phyloP scores from a whole-genome alignment of 2,888 invertebrate genomes.

The Deilephila elpenor region DNA sequence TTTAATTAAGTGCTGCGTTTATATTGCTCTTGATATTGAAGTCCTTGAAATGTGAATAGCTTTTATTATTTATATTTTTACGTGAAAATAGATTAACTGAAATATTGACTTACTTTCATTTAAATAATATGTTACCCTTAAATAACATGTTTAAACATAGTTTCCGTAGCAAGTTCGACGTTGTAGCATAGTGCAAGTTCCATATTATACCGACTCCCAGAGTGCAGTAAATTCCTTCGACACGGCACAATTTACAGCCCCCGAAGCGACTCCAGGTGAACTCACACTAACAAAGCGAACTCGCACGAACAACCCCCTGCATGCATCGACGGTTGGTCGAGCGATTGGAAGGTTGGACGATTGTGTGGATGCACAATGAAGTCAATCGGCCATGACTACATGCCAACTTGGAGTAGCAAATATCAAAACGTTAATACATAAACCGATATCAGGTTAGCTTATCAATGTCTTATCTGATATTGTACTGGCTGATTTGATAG shows the following conservation, averaged over 20 bases:
- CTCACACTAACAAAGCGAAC: neutral
- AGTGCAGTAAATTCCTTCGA: neutral
- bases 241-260: neutral
- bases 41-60: neutral
- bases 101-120: neutral
- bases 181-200: neutral
- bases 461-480: constrained; percentile 13
- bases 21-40: neutral
- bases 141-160: neutral
- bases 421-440: neutral
- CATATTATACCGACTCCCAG: neutral
- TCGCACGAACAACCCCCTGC: neutral
- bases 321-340: constrained; percentile 8
- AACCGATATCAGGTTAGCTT: neutral
- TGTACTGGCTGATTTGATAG: constrained; percentile 12
- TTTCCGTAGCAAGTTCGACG: neutral
- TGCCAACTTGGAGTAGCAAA: neutral
- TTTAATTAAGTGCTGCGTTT: neutral
- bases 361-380: constrained; percentile 22
- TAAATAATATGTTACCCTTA: no score
- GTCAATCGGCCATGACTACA: neutral
- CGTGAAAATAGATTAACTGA: neutral
- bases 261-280: neutral
- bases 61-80: neutral
- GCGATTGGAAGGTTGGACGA: constrained; percentile 8